Percentiles rank a stretch among this genome's conserved stretches.
Evolutionary conservation across 2,113 vertebrate genomes (phyloP).

Genomic region (Macquaria australasica): DNA sequence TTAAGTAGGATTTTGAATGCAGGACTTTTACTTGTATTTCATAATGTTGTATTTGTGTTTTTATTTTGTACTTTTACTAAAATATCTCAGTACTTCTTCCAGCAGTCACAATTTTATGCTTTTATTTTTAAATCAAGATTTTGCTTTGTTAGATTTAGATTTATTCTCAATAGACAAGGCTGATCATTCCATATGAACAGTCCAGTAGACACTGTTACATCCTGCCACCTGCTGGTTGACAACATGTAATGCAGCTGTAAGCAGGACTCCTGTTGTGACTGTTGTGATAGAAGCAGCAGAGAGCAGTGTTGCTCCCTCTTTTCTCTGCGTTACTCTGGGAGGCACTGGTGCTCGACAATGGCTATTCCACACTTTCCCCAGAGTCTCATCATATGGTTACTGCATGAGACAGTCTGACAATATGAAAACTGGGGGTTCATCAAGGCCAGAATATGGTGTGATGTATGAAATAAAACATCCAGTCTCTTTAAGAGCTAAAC

Average conservation of each 20-base stretch:
- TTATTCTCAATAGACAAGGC: neutral
- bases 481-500: conserved; percentile 4
- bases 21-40: neutral
- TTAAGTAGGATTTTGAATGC: neutral
- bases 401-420: conserved; percentile 19
- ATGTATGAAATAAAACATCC: neutral
- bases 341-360: neutral
- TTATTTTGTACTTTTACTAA: neutral
- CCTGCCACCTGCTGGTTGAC: conserved; percentile 68
- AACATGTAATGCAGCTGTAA: conserved; percentile 24
- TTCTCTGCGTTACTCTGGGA: neutral
- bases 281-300: conserved; percentile 49
- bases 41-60: no score
- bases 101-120: neutral
- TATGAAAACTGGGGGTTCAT: conserved; percentile 12
- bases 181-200: neutral
- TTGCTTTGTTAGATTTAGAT: neutral
- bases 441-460: neutral
- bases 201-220: neutral
- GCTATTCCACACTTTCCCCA: conserved; percentile 18
- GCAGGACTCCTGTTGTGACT: neutral
- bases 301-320: conserved; percentile 40
- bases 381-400: conserved; percentile 1
- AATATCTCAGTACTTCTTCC: neutral
- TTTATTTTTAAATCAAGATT: neutral